Evolutionary conservation across 2,797 vertebrate genomes (phyloP).

Genomic region (Sebastes steindachneri): DNA sequence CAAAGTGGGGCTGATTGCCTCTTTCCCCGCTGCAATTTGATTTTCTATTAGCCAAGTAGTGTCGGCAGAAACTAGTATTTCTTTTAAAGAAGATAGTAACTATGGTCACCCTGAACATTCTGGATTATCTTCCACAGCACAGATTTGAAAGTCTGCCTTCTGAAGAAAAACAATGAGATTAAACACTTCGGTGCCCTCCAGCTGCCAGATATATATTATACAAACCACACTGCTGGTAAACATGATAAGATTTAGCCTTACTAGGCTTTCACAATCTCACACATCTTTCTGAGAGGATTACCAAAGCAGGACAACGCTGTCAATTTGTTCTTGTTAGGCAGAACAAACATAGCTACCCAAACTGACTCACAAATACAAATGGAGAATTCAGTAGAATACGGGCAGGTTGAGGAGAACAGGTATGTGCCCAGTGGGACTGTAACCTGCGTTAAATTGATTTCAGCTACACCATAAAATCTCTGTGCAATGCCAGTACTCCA

Average conservation of each 20-base stretch:
- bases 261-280: not conserved
- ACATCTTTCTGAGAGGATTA: not conserved
- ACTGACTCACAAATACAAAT: not conserved
- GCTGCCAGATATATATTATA: not conserved
- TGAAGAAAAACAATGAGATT: not conserved
- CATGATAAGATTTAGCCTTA: not conserved
- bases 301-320: not conserved
- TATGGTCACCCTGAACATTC: not conserved
- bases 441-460: not conserved
- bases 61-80: not conserved
- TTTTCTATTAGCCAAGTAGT: too few relatives aligned
- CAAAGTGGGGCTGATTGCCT: too few relatives aligned
- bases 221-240: not conserved
- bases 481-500: not conserved
- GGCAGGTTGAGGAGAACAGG: not conserved
- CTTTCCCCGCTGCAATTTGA: too few relatives aligned
- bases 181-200: not conserved
- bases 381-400: not conserved
- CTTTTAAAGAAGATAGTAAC: not conserved
- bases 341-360: not conserved
- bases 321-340: not conserved
- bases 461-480: not conserved
- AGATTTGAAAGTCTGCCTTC: not conserved
- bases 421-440: not conserved
- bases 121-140: not conserved